Evolutionary conservation across 2,113 vertebrate species (phyloP), one percentile per base, ranked within the genome.

Genomic region (Perca fluviatilis): DNA sequence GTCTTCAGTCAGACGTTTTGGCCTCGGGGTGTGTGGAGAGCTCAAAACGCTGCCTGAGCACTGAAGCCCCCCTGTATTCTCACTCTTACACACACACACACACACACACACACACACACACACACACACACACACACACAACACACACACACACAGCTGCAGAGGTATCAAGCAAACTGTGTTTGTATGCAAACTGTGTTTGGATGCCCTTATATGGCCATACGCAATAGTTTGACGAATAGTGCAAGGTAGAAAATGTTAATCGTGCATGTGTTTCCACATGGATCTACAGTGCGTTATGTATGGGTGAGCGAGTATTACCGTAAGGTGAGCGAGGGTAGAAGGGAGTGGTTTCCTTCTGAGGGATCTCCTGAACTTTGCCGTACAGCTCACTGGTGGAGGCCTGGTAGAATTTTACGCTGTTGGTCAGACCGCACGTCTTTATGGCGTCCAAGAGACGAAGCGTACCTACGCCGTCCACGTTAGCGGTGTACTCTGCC

Each of bases 311-410:
- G 2, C 10, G 40, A 43, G 65, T 67, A 88, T 96, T 90, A 99
- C 98, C 98, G 0, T 99, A 99, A 77, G 98, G 98, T 14, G 98
- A 99, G 79, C 98, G 96, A n/a, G 98, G 98, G 90, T 99, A 99
- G 92, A 99, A 99, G 56, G 98, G 98, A 0, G 98, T 99, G 57
- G 98, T 99, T 90, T 99, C 98, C 80, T 95, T 99, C 91, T 99
- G 98, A 0, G 98, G 98, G 83, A 98, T 98, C 96, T 99, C 98
- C 93, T 98, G 98, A 66, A 99, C 98, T 94, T 99, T 99, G 79
- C 98, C 98, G 40, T 95, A 99, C 57, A 99, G 96, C 91, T 99
- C 98, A 75, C 98, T 99, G 67, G 98, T 99, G 58, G 98, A 99
- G 74, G 98, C 98, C 95, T 99, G 98, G 94, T 99, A 99, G 94